Conservation (phyloP, 2,888 invertebrate genomes). For the Theodoxus fluviatilis region DNA sequence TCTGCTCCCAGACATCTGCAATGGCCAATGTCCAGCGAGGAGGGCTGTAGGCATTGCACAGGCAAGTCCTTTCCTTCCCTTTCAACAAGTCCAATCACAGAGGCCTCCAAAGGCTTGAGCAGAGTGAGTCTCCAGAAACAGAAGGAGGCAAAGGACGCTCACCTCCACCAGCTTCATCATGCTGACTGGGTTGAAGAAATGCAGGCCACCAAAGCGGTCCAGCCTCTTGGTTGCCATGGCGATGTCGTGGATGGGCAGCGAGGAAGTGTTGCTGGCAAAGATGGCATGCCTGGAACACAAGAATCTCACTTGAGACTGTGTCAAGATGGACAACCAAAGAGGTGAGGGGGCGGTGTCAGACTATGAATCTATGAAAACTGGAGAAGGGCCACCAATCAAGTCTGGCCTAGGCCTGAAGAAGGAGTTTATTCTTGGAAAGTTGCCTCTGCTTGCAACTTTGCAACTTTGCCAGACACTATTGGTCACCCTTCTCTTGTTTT, state of each 20-base stretch:
- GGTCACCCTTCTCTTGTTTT: no score
- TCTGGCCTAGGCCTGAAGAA: no score
- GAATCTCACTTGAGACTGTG: background rate
- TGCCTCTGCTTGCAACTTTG: no score
- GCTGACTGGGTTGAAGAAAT: constrained; percentile 91
- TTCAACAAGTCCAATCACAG: no score
- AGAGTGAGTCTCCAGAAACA: background rate
- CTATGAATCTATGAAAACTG: no score
- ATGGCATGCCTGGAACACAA: constrained; percentile 74
- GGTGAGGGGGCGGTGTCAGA: background rate
- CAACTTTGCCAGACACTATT: no score
- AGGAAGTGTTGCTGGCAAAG: constrained; percentile 89
- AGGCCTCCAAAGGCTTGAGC: background rate
- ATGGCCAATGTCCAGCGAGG: no score
- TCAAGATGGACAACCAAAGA: background rate
- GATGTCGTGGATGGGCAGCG: constrained; percentile 83
- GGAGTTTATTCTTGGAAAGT: no score
- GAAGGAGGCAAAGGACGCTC: constrained; percentile 12
- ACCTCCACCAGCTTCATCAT: constrained; percentile 87
- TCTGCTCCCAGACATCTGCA: no score
- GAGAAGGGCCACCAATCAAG: no score
- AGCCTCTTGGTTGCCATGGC: constrained; percentile 75
- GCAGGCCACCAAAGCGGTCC: constrained; percentile 81
- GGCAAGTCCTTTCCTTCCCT: no score
- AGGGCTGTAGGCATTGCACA: no score